Percentiles rank a stretch among this genome's conserved stretches.
These are phyloP conservation scores for Acromyrmex charruanus DNA, from an alignment of 1,140 invertebrate genomes.

Conservation along the genomic window DNA sequence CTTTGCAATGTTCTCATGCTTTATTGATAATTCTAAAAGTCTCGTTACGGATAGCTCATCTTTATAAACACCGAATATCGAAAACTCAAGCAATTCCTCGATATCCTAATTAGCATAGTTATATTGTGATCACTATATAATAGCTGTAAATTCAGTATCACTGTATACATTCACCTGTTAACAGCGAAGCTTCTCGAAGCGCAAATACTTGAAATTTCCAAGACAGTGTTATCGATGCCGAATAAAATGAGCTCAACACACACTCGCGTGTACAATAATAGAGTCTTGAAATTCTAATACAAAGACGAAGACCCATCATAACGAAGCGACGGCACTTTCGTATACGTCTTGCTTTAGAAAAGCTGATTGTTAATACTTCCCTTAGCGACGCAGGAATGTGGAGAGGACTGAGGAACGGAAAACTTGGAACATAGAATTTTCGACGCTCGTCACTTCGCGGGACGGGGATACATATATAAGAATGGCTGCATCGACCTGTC, in stretches of 20 bases:
- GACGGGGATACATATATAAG: constrained; percentile 63
- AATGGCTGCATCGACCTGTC: constrained; percentile 63
- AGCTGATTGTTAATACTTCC: constrained; percentile 65
- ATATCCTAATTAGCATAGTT: no score
- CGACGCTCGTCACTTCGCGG: constrained; percentile 67
- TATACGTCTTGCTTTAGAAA: constrained; percentile 68
- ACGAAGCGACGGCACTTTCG: constrained; percentile 54
- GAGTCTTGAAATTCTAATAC: constrained; percentile 65
- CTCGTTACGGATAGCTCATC: not conserved
- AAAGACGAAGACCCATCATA: constrained; percentile 59
- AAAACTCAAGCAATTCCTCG: not conserved
- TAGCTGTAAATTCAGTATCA: not conserved
- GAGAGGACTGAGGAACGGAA: not conserved
- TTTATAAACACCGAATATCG: not conserved
- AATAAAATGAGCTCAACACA: constrained; percentile 24
- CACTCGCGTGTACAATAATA: constrained; percentile 46
- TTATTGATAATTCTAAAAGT: not conserved
- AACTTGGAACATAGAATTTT: constrained; percentile 62
- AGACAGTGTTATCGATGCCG: constrained; percentile 40
- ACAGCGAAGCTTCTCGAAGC: not conserved
- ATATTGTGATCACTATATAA: no score
- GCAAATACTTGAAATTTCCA: constrained; percentile 47
- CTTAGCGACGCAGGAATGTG: constrained; percentile 15
- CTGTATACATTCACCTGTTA: not conserved
- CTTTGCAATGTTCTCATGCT: not conserved